Conservation (phyloP, 2,113 vertebrate species). For the Phylloscopus trochilus region DNA sequence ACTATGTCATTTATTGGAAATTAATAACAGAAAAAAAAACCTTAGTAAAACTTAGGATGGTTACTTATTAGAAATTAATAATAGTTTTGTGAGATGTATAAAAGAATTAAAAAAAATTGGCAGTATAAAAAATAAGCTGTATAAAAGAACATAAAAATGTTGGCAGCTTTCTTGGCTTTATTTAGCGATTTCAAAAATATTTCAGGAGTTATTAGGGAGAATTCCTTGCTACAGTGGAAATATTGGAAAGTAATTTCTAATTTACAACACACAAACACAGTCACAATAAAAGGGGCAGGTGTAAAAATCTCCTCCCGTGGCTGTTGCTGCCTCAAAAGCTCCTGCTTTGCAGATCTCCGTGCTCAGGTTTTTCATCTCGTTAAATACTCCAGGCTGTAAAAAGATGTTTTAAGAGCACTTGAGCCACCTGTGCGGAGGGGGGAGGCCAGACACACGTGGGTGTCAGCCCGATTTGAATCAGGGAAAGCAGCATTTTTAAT, state of each 20-base stretch:
- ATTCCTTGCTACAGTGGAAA: background rate
- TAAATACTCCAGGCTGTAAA: background rate
- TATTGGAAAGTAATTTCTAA: background rate
- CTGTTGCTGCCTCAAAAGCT: background rate
- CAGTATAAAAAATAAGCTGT: background rate
- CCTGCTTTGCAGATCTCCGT: background rate
- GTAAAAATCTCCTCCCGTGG: background rate
- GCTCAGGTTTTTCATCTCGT: background rate
- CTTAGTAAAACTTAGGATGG: too few relatives aligned
- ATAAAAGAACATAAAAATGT: background rate
- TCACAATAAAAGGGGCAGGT: background rate
- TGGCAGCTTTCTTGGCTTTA: background rate
- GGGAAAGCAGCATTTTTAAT: background rate
- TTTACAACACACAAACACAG: rapidly evolving
- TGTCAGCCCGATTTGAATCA: conserved; percentile 54
- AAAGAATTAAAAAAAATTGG: background rate
- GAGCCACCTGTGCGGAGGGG: background rate
- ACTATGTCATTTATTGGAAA: background rate
- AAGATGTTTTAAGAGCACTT: background rate
- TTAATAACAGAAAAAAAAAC: too few relatives aligned
- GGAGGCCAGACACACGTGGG: conserved; percentile 48
- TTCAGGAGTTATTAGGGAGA: background rate
- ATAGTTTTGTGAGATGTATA: background rate
- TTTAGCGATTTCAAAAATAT: background rate
- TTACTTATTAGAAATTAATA: background rate